Conservation (phyloP, 2,797 vertebrate genomes). For the Bryconaethiops microstoma region DNA sequence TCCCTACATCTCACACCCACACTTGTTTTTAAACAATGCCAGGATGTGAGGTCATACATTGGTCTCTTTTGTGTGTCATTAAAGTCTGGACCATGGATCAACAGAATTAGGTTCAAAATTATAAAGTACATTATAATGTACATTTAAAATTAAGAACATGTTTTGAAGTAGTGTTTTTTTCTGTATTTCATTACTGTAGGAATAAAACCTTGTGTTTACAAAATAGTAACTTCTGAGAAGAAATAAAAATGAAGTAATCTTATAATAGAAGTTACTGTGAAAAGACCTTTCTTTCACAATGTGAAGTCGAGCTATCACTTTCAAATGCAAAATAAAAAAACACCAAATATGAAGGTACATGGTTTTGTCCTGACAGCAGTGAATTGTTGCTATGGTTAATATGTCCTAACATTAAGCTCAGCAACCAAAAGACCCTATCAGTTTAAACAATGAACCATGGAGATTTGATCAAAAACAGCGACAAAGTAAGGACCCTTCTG, state of each 20-base stretch:
- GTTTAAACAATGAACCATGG: not conserved
- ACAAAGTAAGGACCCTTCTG: not conserved
- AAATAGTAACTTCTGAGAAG: not conserved
- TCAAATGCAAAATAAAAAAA: not conserved
- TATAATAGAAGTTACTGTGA: not conserved
- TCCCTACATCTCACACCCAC: constrained; percentile 18
- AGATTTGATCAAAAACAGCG: not conserved
- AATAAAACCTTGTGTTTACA: not conserved
- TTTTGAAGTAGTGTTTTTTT: too few relatives aligned
- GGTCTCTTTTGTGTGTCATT: too few relatives aligned
- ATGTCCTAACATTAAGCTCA: too few relatives aligned
- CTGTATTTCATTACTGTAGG: too few relatives aligned
- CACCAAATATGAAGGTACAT: not conserved
- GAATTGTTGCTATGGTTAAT: too few relatives aligned
- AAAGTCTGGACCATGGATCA: too few relatives aligned
- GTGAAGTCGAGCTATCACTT: not conserved
- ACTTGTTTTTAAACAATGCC: not conserved
- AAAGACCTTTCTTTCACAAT: not conserved
- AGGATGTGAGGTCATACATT: not conserved
- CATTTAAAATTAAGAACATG: too few relatives aligned
- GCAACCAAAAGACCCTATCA: too few relatives aligned
- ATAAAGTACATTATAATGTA: too few relatives aligned
- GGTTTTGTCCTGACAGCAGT: not conserved
- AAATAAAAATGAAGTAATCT: not conserved
- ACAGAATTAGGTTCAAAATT: too few relatives aligned